phyloP scores from a whole-genome alignment of 2,797 vertebrate species.

The Eospalax fontanierii region DNA sequence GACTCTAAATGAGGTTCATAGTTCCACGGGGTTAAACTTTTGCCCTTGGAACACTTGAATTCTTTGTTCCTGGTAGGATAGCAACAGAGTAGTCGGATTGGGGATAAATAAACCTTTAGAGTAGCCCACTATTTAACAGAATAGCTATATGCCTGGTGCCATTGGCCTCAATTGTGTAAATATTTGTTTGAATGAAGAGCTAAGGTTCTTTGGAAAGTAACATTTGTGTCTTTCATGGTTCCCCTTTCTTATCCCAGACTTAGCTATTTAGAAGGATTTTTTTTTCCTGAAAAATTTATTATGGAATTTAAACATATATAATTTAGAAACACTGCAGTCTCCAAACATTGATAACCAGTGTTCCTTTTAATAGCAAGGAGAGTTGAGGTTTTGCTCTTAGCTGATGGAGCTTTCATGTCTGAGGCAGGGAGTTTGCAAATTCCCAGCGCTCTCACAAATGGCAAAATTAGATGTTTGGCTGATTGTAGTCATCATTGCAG shows the following conservation, averaged over 20 bases:
- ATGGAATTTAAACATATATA: constrained; percentile 40
- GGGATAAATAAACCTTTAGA: constrained; percentile 77
- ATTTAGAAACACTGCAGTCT: constrained; percentile 45
- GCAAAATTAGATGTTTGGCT: constrained; percentile 80
- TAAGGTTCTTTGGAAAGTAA: constrained; percentile 76
- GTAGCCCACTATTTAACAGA: constrained; percentile 60
- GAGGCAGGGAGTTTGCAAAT: constrained; percentile 74
- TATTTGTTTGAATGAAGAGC: constrained; percentile 79
- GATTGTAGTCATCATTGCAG: constrained; percentile 64
- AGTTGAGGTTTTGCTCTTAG: constrained; percentile 49
- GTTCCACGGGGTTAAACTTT: constrained; percentile 72
- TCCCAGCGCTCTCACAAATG: constrained; percentile 67
- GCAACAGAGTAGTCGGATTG: constrained; percentile 80
- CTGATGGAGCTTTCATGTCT: constrained; percentile 3
- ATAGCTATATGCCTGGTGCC: constrained; percentile 52
- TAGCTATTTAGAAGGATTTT: constrained; percentile 61
- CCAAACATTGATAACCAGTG: background rate
- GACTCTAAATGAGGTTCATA: constrained; percentile 21
- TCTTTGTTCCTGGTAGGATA: constrained; percentile 79
- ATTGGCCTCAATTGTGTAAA: constrained; percentile 76
- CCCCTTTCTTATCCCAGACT: constrained; percentile 40
- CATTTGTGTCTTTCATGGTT: constrained; percentile 65
- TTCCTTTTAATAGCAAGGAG: background rate
- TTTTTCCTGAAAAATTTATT: constrained; percentile 1
- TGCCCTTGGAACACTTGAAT: constrained; percentile 71